These are phyloP conservation scores for Aelia acuminata DNA, from an alignment of 2,888 invertebrate genomes.

Conservation along the genomic window DNA sequence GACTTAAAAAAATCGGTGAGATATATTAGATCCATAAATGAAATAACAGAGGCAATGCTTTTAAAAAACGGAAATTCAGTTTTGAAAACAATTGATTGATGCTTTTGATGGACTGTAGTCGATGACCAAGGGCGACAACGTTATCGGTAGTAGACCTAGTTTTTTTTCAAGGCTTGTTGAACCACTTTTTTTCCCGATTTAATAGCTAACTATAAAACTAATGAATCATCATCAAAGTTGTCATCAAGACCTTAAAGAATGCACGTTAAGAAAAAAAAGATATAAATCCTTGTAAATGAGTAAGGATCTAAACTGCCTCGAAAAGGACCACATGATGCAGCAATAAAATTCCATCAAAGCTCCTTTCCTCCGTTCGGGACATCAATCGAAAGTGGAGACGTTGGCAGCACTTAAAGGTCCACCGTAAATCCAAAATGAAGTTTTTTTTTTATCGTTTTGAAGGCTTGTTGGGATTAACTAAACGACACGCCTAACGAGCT, in stretches of 20 bases:
- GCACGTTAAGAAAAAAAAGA: background rate
- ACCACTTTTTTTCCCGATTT: background rate
- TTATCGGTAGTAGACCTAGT: background rate
- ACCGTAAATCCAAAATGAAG: background rate
- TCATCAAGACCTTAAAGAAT: background rate
- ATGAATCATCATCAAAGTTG: conserved; percentile 1
- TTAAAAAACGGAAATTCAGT: no score
- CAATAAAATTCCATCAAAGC: conserved; percentile 28
- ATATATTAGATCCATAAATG: no score
- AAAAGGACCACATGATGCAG: background rate
- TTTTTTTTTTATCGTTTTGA: conserved; percentile 9
- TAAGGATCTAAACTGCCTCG: background rate
- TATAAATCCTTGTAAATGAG: background rate
- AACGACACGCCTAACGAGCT: background rate
- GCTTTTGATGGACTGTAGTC: no score
- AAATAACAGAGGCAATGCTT: no score
- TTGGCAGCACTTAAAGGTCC: conserved; percentile 26
- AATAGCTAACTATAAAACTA: background rate
- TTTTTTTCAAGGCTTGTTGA: background rate
- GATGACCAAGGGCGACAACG: no score
- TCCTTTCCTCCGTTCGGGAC: background rate
- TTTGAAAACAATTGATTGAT: no score
- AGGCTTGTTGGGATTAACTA: conserved; percentile 7
- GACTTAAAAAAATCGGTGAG: no score
- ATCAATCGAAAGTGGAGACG: conserved; percentile 3